Evolutionary conservation across 53 echinoderm and acorn worm species (phyloP).

Genomic region (Echinometra lucunter): DNA sequence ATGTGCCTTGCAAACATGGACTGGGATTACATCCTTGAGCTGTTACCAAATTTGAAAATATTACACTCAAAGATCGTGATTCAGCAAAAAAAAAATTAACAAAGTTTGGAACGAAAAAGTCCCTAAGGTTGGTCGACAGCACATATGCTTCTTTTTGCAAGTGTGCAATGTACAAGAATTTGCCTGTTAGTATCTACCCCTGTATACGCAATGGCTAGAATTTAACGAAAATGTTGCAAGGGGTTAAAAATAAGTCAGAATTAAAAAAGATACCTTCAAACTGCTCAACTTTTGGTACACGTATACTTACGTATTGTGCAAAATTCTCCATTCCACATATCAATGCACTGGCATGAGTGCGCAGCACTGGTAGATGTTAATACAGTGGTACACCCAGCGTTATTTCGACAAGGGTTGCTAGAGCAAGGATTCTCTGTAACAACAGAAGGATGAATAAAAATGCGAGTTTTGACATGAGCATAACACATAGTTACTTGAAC

Average conservation of each 20-base stretch:
- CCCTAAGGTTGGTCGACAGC: no score
- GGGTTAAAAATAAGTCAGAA: not conserved
- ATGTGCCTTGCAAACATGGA: constrained; percentile 11
- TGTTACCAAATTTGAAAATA: not conserved
- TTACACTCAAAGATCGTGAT: not conserved
- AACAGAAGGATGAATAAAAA: not conserved
- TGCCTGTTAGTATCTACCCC: no score
- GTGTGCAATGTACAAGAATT: no score
- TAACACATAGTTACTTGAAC: no score
- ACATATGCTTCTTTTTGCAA: no score
- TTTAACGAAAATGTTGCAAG: no score
- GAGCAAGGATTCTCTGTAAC: constrained; percentile 67
- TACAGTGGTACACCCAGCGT: constrained; percentile 57
- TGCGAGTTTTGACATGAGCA: no score
- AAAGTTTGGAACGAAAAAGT: no score
- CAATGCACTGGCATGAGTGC: constrained; percentile 57
- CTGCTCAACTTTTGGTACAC: not conserved
- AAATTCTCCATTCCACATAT: constrained; percentile 63
- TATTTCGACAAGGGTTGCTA: constrained; percentile 76
- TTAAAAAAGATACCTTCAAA: not conserved
- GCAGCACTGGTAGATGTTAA: not conserved
- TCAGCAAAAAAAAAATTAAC: no score
- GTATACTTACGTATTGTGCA: constrained; percentile 34
- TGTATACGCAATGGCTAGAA: no score
- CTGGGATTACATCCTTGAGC: constrained; percentile 9